These are phyloP conservation scores for Chirona hameri DNA, from an alignment of 2,888 invertebrate genomes.

Conservation along the genomic window DNA sequence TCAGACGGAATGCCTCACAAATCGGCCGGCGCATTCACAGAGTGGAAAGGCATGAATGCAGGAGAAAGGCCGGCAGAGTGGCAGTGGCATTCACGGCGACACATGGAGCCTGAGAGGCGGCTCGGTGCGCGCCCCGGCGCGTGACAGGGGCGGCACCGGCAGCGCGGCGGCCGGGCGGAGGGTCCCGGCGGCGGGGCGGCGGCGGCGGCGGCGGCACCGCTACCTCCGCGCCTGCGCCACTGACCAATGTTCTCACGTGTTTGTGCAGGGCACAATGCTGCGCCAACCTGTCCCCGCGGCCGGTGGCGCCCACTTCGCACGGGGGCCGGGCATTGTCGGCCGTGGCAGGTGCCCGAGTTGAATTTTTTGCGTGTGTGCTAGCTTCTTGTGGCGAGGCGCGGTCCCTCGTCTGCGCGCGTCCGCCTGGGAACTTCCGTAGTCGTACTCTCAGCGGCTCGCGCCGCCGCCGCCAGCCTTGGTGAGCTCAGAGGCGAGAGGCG, in stretches of 20 bases:
- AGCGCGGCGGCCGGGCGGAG: too few relatives aligned
- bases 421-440: neutral
- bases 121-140: too few relatives aligned
- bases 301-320: neutral
- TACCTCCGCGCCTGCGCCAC: neutral
- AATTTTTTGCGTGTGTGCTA: neutral
- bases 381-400: slow-evolving; percentile 8
- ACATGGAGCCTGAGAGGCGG: too few relatives aligned
- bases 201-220: too few relatives aligned
- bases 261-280: neutral
- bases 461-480: neutral
- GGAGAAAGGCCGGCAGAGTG: too few relatives aligned
- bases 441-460: neutral
- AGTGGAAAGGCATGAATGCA: too few relatives aligned
- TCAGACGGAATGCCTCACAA: too few relatives aligned
- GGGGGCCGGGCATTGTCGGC: neutral
- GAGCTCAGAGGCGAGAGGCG: neutral
- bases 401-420: neutral
- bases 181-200: too few relatives aligned
- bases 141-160: too few relatives aligned
- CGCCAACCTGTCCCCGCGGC: neutral
- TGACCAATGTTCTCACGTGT: slow-evolving; percentile 6
- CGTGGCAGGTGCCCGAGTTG: neutral
- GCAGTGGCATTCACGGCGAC: too few relatives aligned
- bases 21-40: too few relatives aligned